Conservation (phyloP, 2,113 vertebrate species). For the Chloebia gouldiae region DNA sequence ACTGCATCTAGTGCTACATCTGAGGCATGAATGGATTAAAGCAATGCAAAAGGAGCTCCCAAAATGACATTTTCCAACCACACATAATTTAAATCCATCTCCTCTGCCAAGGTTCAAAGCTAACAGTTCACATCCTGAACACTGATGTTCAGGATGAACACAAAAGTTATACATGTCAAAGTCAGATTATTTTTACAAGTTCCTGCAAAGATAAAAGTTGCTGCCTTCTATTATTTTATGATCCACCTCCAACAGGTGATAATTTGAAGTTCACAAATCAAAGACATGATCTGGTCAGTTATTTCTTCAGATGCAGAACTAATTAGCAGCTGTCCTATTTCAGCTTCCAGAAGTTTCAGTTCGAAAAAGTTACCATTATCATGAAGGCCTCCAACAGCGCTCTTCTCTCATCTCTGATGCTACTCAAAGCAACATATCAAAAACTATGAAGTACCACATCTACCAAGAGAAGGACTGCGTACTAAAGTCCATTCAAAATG, state of each 20-base stretch:
- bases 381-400: background rate
- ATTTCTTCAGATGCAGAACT: background rate
- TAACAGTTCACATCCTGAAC: background rate
- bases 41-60: background rate
- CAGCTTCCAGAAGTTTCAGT: constrained; percentile 3
- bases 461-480: background rate
- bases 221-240: background rate
- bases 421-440: background rate
- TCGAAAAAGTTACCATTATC: background rate
- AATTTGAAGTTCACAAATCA: background rate
- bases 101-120: background rate
- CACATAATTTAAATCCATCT: background rate
- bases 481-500: background rate
- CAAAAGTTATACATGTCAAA: constrained; percentile 26
- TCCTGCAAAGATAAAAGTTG: background rate
- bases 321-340: background rate
- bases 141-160: background rate
- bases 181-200: background rate
- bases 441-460: background rate
- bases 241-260: background rate
- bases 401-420: background rate
- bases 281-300: background rate
- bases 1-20: background rate
- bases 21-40: background rate
- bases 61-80: background rate